Percentiles rank a stretch among this genome's conserved stretches.
Conservation (phyloP, 2,113 vertebrate species). For the Clarias macrocephalus region DNA sequence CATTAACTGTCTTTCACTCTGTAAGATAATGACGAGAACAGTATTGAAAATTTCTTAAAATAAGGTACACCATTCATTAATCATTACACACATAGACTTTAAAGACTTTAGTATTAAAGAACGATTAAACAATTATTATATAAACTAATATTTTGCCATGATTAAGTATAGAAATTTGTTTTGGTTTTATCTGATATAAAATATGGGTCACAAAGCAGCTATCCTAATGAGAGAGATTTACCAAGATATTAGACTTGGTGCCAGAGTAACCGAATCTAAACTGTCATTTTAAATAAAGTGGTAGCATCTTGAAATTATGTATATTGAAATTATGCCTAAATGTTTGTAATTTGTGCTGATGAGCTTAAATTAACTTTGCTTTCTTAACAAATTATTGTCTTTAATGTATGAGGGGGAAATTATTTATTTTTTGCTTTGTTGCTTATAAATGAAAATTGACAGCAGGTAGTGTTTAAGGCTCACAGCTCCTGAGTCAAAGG, state of each 20-base stretch:
- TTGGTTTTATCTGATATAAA: not conserved
- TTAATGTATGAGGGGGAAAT: not conserved
- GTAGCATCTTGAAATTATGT: not conserved
- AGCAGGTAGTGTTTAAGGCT: not conserved
- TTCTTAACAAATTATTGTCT: not conserved
- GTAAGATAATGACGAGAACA: not conserved
- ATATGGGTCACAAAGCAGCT: not conserved
- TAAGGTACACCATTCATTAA: not conserved
- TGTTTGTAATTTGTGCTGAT: not conserved
- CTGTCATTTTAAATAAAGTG: not conserved
- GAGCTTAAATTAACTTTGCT: not conserved
- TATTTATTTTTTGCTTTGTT: not conserved
- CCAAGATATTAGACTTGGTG: not conserved
- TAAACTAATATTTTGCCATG: not conserved
- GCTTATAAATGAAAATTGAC: not conserved
- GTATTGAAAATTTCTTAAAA: not conserved
- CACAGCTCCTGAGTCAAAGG: not conserved
- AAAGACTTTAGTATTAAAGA: not conserved
- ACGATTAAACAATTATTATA: not conserved
- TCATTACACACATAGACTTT: not conserved
- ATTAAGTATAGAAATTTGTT: not conserved
- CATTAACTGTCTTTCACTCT: not conserved
- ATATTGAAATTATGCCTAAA: not conserved
- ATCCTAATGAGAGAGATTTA: not conserved
- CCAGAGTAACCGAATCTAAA: not conserved